Evolutionary conservation across 2,797 vertebrate genomes (phyloP).

Genomic region (Garrulus glandarius): DNA sequence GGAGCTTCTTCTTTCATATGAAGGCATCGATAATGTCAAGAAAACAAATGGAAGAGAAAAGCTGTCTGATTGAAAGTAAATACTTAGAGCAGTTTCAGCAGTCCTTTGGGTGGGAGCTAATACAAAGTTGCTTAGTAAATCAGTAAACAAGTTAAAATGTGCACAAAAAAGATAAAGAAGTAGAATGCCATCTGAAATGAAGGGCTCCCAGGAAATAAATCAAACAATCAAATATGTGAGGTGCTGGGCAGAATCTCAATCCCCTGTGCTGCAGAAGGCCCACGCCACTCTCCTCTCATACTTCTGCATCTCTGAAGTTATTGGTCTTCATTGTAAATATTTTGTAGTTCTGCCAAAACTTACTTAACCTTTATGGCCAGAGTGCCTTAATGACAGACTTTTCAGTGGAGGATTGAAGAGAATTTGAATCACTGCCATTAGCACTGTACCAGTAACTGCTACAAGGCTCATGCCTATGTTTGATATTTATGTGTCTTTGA

Average conservation of each 20-base stretch:
- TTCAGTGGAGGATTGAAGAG: neutral
- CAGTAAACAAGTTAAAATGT: conserved; percentile 73
- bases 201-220: conserved; percentile 54
- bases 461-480: neutral
- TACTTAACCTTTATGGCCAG: conserved; percentile 12
- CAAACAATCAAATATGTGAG: conserved; percentile 38
- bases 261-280: neutral
- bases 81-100: conserved; percentile 56
- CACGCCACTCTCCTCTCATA: neutral
- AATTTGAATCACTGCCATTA: neutral
- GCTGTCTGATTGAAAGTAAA: conserved; percentile 71
- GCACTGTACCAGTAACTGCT: neutral
- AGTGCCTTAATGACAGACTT: neutral
- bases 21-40: conserved; percentile 64
- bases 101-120: conserved; percentile 66
- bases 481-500: neutral
- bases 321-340: conserved; percentile 29
- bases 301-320: neutral
- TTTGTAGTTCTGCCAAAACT: neutral
- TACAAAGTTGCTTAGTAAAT: conserved; percentile 71
- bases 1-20: conserved; percentile 46
- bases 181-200: conserved; percentile 49
- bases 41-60: conserved; percentile 70
- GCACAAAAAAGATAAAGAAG: conserved; percentile 70
- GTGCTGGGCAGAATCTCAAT: conserved; percentile 46